Evolutionary conservation across 2,113 vertebrate species (phyloP), one percentile per base, ranked within the genome.

Genomic region (Strix uralensis): DNA sequence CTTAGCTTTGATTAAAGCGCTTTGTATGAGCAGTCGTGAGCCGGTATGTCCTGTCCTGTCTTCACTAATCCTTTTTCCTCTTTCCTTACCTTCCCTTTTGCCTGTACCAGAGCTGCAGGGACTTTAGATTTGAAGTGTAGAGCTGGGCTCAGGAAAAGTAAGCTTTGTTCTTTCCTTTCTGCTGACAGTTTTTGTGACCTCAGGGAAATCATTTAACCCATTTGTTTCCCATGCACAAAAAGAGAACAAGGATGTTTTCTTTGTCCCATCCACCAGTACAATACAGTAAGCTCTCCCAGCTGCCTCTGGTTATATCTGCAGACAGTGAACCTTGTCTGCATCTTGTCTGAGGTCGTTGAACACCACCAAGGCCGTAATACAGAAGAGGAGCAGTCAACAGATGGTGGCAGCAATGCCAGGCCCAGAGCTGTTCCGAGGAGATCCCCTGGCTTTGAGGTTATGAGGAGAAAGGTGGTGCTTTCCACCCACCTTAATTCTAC

Each of bases 401-500:
- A 96, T 96, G 94, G 96, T 52, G 46, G 16, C 84, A 72, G 49
- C 90, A 95, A 95, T 91, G 61, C 62, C 78, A 94, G 87, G 18
- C 44, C 58, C 13, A 3, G 4, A 69, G 78, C 42, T 1, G 2
- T 42, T 71, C 91, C 3, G 1, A 86, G 83, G 54, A 97, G 80
- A 96, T 94, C 40, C 81, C 59, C 78, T 0, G 0, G 92, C 93
- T 90, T 93, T 91, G 66, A 85, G 84, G 90, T 90, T 73, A 94
- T 15, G 47, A 92, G 67, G 90, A 96, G 87, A 96, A 96, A 96
- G 81, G 96, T 90, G 59, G 26, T 83, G 81, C 59, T 96, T 97
- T 93, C 90, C 92, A 94, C 88, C 82, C 93, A 96, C 92, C 90
- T 95, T 83, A 92, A 94, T 94, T 92, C 88, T 77, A 58, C 49